Conservation (phyloP, 2,113 vertebrate species). For the Gnathonemus longibarbis region DNA sequence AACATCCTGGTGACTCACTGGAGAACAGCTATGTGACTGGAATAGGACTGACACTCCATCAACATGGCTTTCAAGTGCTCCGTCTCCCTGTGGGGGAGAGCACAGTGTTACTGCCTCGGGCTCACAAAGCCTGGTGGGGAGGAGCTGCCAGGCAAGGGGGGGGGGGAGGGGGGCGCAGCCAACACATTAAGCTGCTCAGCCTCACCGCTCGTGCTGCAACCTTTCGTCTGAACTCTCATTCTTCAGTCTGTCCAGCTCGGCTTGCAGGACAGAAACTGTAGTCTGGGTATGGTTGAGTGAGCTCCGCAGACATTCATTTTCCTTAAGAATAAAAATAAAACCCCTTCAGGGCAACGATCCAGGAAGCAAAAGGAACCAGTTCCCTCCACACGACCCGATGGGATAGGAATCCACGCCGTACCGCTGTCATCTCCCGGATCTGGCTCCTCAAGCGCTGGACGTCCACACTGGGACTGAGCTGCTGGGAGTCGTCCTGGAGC, state of each 20-base stretch:
- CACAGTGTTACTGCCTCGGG: background rate
- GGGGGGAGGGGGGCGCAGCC: background rate
- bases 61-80: conserved; percentile 43
- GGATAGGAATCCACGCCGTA: conserved; percentile 7
- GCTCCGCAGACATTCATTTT: conserved; percentile 48
- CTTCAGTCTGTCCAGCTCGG: conserved; percentile 61
- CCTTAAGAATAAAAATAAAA: conserved; percentile 38
- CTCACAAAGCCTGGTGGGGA: background rate
- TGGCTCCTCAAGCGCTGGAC: conserved; percentile 43
- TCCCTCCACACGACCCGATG: background rate
- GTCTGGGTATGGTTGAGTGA: conserved; percentile 47
- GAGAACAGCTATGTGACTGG: conserved; percentile 50
- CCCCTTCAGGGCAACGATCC: background rate
- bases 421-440: conserved; percentile 50
- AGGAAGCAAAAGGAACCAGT: background rate
- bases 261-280: conserved; percentile 45
- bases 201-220: conserved; percentile 52
- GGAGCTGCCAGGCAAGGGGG: too few relatives aligned
- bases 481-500: conserved; percentile 47
- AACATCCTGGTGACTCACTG: conserved; percentile 41
- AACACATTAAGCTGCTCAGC: background rate
- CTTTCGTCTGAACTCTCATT: conserved; percentile 45
- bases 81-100: conserved; percentile 44
- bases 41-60: conserved; percentile 48
- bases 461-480: conserved; percentile 48